Conservation (phyloP, 2,797 vertebrate genomes). For the Neosilurus hyrtlii region DNA sequence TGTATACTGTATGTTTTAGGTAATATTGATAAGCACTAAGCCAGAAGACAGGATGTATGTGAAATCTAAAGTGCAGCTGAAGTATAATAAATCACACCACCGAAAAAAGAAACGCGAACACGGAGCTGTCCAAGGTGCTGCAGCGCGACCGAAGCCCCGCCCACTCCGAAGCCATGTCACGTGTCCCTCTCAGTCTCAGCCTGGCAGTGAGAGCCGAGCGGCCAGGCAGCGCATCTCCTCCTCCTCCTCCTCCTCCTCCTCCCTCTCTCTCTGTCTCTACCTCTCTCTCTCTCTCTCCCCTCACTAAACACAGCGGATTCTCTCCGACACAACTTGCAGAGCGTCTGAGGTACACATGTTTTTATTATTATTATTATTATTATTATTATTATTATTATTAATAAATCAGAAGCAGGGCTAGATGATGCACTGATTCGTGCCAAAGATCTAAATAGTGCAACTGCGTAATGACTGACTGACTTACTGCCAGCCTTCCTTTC, state of each 20-base stretch:
- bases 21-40: background rate
- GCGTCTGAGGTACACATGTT: slow-evolving; percentile 7
- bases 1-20: too few relatives aligned
- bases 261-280: background rate
- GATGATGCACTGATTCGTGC: background rate
- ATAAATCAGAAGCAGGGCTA: background rate
- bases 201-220: slow-evolving; percentile 33
- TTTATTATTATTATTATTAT: too few relatives aligned
- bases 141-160: slow-evolving; percentile 8
- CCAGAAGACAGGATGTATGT: background rate
- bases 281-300: background rate
- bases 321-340: slow-evolving; percentile 21
- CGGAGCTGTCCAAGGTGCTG: slow-evolving; percentile 30
- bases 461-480: slow-evolving; percentile 23
- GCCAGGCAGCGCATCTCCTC: slow-evolving; percentile 11
- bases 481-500: slow-evolving; percentile 4
- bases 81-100: background rate
- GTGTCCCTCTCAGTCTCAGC: slow-evolving; percentile 25
- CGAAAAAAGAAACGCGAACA: too few relatives aligned
- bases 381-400: background rate
- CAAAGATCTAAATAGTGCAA: slow-evolving; percentile 3
- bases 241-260: background rate
- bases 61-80: background rate
- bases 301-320: background rate
- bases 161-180: slow-evolving; percentile 21